Base-by-base conservation (phyloP, 2,888 invertebrate genomes). In the Megamerina dolium region DNA sequence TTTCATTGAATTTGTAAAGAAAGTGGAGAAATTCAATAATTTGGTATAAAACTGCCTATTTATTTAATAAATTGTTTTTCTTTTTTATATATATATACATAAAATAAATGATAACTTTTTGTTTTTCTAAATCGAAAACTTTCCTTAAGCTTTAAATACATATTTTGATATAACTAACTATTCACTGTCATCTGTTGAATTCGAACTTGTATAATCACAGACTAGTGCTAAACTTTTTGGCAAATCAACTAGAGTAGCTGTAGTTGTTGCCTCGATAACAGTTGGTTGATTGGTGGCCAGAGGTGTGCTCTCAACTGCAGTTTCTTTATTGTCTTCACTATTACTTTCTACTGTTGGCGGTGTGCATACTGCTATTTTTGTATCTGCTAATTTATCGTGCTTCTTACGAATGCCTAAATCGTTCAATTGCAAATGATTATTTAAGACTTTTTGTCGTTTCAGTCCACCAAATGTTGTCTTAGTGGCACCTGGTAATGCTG, bases 1-100 rank as follows among this genome's bases (percentile, higher is more conserved):
- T 60, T 68, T 94, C 8, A 80, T 78, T 59, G 61, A 69, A 2
- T 82, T 82, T 41, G 75, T 83, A 0, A 60, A 68, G 1, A 75
- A 75, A 48, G 64, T 63, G 6, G 63, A 65, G 12, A 42, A 45
- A 12, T 31, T 45, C n/a, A n/a, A n/a, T n/a, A n/a, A n/a, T n/a
- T n/a, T n/a, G n/a, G n/a, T n/a, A n/a, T n/a, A n/a, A n/a, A n/a
- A n/a, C n/a, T n/a, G n/a, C n/a, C n/a, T n/a, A n/a, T n/a, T n/a
- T n/a, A n/a, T n/a, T n/a, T n/a, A n/a, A n/a, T n/a, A n/a, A n/a
- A n/a, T n/a, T n/a, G n/a, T n/a, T n/a, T n/a, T n/a, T n/a, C n/a
- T n/a, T n/a, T n/a, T n/a, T n/a, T n/a, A n/a, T n/a, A n/a, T n/a
- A n/a, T n/a, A n/a, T n/a, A n/a, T n/a, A n/a, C n/a, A n/a, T n/a